phyloP scores from a whole-genome alignment of 2,113 vertebrate species.

The Gobiocypris rarus region DNA sequence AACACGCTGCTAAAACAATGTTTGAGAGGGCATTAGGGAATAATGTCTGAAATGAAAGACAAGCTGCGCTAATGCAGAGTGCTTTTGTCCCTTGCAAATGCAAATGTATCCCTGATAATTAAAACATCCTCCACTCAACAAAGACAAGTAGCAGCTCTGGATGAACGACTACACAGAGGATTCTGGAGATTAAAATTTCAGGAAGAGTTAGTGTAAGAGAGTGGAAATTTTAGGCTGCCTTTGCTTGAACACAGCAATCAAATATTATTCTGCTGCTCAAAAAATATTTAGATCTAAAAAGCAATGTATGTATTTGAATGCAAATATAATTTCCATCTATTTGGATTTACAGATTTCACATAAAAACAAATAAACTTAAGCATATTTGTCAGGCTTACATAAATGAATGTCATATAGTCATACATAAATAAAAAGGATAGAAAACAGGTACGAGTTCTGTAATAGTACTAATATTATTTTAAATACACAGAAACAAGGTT shows the following conservation, averaged over 20 bases:
- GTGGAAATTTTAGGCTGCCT: not conserved
- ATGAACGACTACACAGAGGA: not conserved
- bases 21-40: constrained; percentile 42
- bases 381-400: not conserved
- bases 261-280: not conserved
- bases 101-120: constrained; percentile 47
- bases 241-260: not conserved
- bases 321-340: not conserved
- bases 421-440: too few relatives aligned
- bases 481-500: not conserved
- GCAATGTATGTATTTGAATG: not conserved
- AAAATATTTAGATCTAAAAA: not conserved
- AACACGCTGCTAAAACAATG: constrained; percentile 18
- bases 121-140: constrained; percentile 28
- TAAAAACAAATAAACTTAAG: too few relatives aligned
- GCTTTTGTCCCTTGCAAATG: constrained; percentile 48
- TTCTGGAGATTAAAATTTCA: constrained; percentile 2
- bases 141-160: constrained; percentile 13
- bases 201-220: not conserved
- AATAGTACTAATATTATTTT: too few relatives aligned
- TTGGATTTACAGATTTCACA: not conserved
- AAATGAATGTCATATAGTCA: too few relatives aligned
- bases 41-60: constrained; percentile 38
- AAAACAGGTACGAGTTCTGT: too few relatives aligned
- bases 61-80: constrained; percentile 37